Base-by-base conservation (phyloP, 2,888 invertebrate species). In the Drosophila ezoana region DNA sequence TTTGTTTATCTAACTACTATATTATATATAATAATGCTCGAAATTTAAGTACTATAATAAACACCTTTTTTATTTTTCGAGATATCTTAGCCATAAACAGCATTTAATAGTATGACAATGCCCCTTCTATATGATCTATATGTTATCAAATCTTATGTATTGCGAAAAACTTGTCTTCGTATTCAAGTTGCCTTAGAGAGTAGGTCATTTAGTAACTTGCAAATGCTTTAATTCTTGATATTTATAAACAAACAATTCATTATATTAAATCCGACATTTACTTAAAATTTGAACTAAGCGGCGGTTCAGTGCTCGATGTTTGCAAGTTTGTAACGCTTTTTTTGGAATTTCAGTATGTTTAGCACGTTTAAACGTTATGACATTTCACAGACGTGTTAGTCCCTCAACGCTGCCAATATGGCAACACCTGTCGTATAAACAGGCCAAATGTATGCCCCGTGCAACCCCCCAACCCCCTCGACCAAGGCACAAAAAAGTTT, bases 301-400 rank as follows among this genome's bases (percentile, higher is more conserved):
- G 28, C 10, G 28, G 9, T 60, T 48, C 32, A 37, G 40, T 54
- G 37, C 49, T 63, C 32, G 38, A 18, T 52, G 16, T 54, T 32
- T 45, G 59, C 48, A 45, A 56, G 56, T 63, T 72, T 62, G 48
- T 16, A 40, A 53, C 13, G 48, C 48, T 38, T 38, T 62, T 62
- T 18, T 13, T 13, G 35, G 43, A 40, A 75, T 81, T 85, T 83
- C 61, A 61, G 72, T 77, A 88, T 88, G 81, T 88, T 78, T 68
- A 65, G 76, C 90, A 90, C 90, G 90, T 90, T 90, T 90, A 82
- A 90, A 81, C 90, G 90, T 90, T 90, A 89, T 90, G 89, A 90
- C 90, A 89, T 88, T 84, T 88, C 73, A 76, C 77, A 88, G 75
- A 87, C 86, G 82, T 86, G 84, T 76, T 76, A 79, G 82, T 83